Evolutionary conservation across 2,888 invertebrate genomes (phyloP).

Genomic region (Tipula confusa): DNA sequence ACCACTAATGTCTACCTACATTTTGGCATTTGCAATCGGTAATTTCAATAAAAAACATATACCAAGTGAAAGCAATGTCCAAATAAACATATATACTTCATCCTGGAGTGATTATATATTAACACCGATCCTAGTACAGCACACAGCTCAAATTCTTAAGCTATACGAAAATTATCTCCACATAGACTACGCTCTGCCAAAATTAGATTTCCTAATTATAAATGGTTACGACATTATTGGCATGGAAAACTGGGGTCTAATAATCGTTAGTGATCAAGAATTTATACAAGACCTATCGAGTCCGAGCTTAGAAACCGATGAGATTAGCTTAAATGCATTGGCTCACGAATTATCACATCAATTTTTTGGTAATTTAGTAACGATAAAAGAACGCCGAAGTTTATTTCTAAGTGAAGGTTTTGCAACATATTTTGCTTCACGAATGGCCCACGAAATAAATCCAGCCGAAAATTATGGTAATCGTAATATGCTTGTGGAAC

Average conservation of each 20-base stretch:
- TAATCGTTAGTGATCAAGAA: conserved; percentile 52
- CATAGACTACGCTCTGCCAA: conserved; percentile 68
- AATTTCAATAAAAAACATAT: conserved; percentile 47
- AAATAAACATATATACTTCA: background rate
- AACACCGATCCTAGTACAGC: conserved; percentile 60
- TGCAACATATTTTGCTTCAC: background rate
- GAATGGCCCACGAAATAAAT: background rate
- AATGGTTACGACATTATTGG: conserved; percentile 80
- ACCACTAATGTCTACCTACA: conserved; percentile 68
- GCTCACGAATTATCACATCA: background rate
- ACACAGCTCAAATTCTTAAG: conserved; percentile 65
- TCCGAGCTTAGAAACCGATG: background rate
- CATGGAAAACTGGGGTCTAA: conserved; percentile 93
- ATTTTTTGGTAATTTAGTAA: conserved; percentile 26
- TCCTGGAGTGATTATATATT: background rate
- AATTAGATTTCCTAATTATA: conserved; percentile 83
- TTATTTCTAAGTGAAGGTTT: conserved; percentile 3
- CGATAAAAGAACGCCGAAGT: background rate
- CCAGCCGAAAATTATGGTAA: background rate
- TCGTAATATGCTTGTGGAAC: background rate
- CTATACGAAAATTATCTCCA: conserved; percentile 68
- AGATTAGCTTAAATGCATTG: background rate
- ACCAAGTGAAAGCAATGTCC: background rate
- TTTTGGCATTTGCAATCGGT: conserved; percentile 73
- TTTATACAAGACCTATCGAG: background rate